Base-by-base conservation (phyloP, 2,888 invertebrate genomes). In the Ennomos erosarius region DNA sequence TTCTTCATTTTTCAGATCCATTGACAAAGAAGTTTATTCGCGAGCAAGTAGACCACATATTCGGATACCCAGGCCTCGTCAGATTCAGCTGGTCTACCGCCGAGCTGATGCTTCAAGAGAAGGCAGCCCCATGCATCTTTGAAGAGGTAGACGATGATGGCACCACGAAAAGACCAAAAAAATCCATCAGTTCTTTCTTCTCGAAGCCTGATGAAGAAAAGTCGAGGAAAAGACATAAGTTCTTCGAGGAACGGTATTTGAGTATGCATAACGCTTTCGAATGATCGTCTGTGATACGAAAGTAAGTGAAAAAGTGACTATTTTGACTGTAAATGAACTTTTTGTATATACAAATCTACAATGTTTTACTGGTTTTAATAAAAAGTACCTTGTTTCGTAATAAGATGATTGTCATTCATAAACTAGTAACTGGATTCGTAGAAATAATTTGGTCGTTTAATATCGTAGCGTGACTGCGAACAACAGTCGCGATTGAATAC, bases 51-150 rank as follows among this genome's bases (percentile, higher is more conserved):
- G 98, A 99, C 87, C 93, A 95, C 26, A 95, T 99, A 0, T 99
- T 99, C 90, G 99, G 99, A 0, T 99, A 96, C 85, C 98, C 99
- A 0, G 95, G 96, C 52, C 91, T 99, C 12, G 99, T 99, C 0
- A 93, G 99, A 62, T 99, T 99, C 84, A 98, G 99, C 82, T 99
- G 99, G 99, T 98, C 99, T 0, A 99, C 99, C 0, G 97, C 99
- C 0, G 95, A 95, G 61, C 94, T 94, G 45, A 95, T 97, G 69
- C 84, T 99, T 10, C 94, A 97, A 64, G 94, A 95, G 6, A 94
- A 95, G 50, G 97, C 96, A 0, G 94, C 95, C 12, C 84, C 91
- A 9, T 95, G 96, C 46, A 95, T 95, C 55, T 96, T 97, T 93
- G 96, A 96, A 78, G 94, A 96, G 61, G 73, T 85, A 1, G 94